These are phyloP conservation scores for Trichogramma evanescens DNA, from an alignment of 2,888 invertebrate genomes.

Conservation along the genomic window DNA sequence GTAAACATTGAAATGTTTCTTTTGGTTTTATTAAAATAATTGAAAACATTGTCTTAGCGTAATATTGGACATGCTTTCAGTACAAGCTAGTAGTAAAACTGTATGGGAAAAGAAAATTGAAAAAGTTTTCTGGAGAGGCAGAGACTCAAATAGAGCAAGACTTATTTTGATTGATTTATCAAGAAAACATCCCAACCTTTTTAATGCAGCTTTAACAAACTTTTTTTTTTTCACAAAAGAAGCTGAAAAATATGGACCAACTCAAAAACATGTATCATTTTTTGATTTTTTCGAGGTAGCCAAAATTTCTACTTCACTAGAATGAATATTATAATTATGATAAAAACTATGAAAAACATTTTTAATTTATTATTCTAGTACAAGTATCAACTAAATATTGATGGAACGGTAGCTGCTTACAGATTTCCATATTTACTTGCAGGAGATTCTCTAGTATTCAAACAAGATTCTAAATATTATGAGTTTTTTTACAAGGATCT, in stretches of 20 bases:
- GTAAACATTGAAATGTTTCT: background rate
- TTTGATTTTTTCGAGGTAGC: slow-evolving; percentile 90
- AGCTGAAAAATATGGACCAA: slow-evolving; percentile 79
- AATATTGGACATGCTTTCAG: slow-evolving; percentile 81
- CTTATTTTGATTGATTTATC: slow-evolving; percentile 76
- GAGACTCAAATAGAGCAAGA: slow-evolving; percentile 82
- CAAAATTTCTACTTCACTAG: slow-evolving; percentile 22
- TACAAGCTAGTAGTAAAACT: slow-evolving; percentile 69
- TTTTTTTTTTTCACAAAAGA: slow-evolving; percentile 91
- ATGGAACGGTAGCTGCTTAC: slow-evolving; percentile 96
- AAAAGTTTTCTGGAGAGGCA: slow-evolving; percentile 84
- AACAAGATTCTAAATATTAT: slow-evolving; percentile 89
- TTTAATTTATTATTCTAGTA: slow-evolving; percentile 57
- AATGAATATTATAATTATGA: background rate
- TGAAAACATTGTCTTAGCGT: slow-evolving; percentile 55
- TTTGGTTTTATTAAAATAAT: background rate
- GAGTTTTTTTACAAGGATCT: slow-evolving; percentile 86
- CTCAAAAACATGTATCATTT: slow-evolving; percentile 76
- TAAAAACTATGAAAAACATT: background rate
- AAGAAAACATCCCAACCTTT: slow-evolving; percentile 65
- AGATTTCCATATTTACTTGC: slow-evolving; percentile 84
- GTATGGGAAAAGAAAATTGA: slow-evolving; percentile 69
- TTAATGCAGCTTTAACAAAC: slow-evolving; percentile 88
- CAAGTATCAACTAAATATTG: slow-evolving; percentile 89
- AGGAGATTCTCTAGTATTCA: slow-evolving; percentile 81